phyloP scores from a whole-genome alignment of 2,888 invertebrate species.

The Epirrita christyi region DNA sequence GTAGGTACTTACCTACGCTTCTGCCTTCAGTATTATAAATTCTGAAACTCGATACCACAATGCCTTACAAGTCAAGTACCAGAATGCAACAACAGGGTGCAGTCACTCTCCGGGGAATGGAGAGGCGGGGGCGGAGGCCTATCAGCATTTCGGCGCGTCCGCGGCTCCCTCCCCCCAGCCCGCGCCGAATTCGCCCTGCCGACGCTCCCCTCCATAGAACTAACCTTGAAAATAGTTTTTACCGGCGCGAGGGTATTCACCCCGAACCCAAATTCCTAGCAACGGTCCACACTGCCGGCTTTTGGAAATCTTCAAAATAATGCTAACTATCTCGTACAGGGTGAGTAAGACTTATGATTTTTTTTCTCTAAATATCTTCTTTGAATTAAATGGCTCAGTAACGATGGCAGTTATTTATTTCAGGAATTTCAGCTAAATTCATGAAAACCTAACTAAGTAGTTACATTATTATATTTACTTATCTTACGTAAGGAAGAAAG shows the following conservation, averaged over 20 bases:
- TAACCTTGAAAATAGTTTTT: conserved; percentile 85
- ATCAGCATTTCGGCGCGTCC: conserved; percentile 83
- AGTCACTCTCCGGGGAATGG: conserved; percentile 45
- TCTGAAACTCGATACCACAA: conserved; percentile 13
- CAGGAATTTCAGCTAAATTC: no score
- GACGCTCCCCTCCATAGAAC: conserved; percentile 78
- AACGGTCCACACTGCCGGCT: conserved; percentile 67
- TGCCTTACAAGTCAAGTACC: conserved; percentile 33
- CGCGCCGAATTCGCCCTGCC: conserved; percentile 77
- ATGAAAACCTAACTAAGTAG: no score
- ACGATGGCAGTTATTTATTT: no score
- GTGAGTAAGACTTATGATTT: no score
- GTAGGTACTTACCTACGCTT: background rate
- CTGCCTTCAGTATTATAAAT: background rate
- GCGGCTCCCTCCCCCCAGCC: conserved; percentile 53
- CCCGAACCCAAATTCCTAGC: conserved; percentile 81
- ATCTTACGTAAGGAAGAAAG: no score
- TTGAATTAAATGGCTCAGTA: no score
- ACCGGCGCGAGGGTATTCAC: conserved; percentile 83
- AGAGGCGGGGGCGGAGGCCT: conserved; percentile 61
- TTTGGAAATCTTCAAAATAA: background rate
- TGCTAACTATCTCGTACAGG: background rate
- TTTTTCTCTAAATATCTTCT: no score
- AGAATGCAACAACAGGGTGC: conserved; percentile 53
- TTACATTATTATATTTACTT: no score